These are phyloP conservation scores for Hozukius guyotensis DNA, from an alignment of 2,797 vertebrate genomes.

Conservation along the genomic window DNA sequence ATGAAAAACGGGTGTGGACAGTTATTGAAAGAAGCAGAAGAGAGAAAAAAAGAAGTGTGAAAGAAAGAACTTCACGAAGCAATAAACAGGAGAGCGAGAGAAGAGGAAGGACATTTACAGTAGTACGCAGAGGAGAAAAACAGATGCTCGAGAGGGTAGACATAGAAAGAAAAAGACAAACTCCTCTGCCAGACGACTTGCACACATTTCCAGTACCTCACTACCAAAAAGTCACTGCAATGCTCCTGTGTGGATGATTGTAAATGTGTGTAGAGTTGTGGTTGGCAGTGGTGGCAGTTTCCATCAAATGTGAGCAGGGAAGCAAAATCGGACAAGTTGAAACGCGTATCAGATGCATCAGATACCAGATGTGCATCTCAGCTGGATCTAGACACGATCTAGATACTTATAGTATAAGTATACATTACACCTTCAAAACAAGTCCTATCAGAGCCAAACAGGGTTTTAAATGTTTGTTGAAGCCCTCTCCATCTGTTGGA, in stretches of 20 bases:
- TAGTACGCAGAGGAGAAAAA: background rate
- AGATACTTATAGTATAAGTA: background rate
- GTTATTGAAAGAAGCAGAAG: background rate
- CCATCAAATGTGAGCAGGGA: background rate
- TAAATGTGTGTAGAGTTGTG: constrained; percentile 7
- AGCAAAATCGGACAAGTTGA: background rate
- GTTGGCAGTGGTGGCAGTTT: constrained; percentile 21
- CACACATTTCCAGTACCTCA: constrained; percentile 15
- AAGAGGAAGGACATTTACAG: background rate
- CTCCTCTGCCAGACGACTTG: constrained; percentile 9
- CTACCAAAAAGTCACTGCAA: background rate
- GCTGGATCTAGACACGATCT: background rate
- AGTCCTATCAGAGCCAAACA: background rate
- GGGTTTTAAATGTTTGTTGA: background rate
- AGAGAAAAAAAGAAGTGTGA: constrained; percentile 17
- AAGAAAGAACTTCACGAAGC: background rate
- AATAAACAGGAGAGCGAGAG: background rate
- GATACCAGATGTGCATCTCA: constrained; percentile 31
- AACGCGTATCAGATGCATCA: background rate
- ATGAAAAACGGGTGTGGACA: constrained; percentile 6
- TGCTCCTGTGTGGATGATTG: background rate
- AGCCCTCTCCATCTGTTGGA: background rate
- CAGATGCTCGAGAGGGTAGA: background rate
- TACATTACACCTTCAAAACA: background rate
- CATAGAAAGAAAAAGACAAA: background rate